Conservation (phyloP, 2,888 invertebrate genomes). For the Leptinotarsa rubiginosa region DNA sequence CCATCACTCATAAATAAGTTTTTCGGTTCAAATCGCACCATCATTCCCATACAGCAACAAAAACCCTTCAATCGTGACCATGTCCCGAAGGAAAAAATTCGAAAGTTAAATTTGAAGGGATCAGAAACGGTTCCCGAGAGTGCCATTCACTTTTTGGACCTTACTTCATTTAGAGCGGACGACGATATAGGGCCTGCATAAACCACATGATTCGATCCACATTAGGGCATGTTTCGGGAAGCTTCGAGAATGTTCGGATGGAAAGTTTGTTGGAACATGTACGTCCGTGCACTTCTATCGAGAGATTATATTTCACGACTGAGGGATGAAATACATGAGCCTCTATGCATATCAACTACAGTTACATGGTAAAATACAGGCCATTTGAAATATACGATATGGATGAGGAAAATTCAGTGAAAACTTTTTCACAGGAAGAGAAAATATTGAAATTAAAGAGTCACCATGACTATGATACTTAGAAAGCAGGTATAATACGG, state of each 20-base stretch:
- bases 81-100: constrained; percentile 23
- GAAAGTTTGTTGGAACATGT: constrained; percentile 11
- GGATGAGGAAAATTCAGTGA: no score
- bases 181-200: constrained; percentile 19
- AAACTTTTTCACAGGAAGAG: no score
- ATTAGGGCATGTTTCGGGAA: constrained; percentile 14
- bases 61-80: neutral
- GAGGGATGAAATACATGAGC: constrained; percentile 4
- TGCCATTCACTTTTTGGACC: constrained; percentile 18
- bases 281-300: neutral
- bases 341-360: neutral
- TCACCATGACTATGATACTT: no score
- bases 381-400: neutral
- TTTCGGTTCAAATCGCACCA: neutral
- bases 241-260: neutral
- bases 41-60: neutral
- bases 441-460: no score
- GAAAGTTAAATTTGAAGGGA: constrained; percentile 26
- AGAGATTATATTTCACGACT: constrained; percentile 1
- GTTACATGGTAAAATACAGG: neutral
- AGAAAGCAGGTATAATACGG: no score
- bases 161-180: constrained; percentile 25
- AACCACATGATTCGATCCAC: constrained; percentile 27
- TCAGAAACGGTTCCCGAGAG: constrained; percentile 13
- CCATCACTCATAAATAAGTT: neutral